Evolutionary conservation across 1,140 invertebrate genomes (phyloP).

Genomic region (Drosophila watanabei): DNA sequence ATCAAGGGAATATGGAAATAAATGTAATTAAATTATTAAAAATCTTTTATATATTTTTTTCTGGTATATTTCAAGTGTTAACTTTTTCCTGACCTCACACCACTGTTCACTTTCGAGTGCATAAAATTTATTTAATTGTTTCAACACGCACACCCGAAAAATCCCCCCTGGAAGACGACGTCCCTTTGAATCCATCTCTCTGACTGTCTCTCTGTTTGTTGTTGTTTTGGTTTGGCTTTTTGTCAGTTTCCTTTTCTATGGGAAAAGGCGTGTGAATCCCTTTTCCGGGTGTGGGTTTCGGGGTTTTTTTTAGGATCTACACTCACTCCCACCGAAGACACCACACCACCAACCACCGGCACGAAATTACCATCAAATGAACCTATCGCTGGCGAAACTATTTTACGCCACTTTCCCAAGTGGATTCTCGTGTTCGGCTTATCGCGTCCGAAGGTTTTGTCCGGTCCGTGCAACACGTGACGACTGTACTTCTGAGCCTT

Average conservation of each 20-base stretch:
- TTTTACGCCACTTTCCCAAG: slow-evolving; percentile 81
- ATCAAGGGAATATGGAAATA: background rate
- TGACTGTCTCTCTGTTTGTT: slow-evolving; percentile 58
- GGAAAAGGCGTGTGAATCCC: slow-evolving; percentile 68
- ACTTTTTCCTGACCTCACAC: background rate
- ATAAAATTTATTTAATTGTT: slow-evolving; percentile 78
- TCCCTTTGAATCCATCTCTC: slow-evolving; percentile 37
- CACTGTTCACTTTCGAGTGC: slow-evolving; percentile 42
- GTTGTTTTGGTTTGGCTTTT: slow-evolving; percentile 78
- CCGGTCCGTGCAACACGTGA: slow-evolving; percentile 72
- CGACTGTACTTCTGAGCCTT: slow-evolving; percentile 51
- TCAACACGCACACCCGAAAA: slow-evolving; percentile 72
- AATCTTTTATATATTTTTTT: background rate
- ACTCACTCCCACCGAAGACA: slow-evolving; percentile 53
- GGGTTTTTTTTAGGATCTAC: slow-evolving; percentile 10
- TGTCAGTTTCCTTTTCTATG: slow-evolving; percentile 51
- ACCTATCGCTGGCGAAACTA: slow-evolving; percentile 79
- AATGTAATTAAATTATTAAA: background rate
- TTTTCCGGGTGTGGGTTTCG: slow-evolving; percentile 32
- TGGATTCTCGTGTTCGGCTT: slow-evolving; percentile 80
- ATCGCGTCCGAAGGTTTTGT: slow-evolving; percentile 50
- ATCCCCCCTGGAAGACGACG: slow-evolving; percentile 14
- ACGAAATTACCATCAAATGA: slow-evolving; percentile 79
- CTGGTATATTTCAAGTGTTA: background rate
- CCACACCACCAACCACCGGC: slow-evolving; percentile 41